Base-by-base conservation (phyloP, 53 echinoderm and acorn worm species). In the Holothuria scabra region DNA sequence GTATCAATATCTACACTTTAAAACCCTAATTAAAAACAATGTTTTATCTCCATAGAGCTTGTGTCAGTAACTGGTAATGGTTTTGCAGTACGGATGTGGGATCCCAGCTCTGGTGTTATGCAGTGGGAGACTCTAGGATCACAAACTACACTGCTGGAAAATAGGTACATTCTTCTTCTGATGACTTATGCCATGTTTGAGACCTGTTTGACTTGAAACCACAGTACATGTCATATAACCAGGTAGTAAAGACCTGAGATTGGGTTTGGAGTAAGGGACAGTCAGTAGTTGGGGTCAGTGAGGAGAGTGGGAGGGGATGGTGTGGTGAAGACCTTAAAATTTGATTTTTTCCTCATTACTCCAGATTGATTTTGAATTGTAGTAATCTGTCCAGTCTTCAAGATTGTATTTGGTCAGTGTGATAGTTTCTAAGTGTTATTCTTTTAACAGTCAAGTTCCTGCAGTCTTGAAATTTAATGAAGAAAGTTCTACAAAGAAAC, bases 21-120 rank as follows among this genome's bases (percentile, higher is more conserved):
- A 12, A 64, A 24, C 62, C 20, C 12, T 5, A 12, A 4, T 64
- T 0, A 29, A n/a, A n/a, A n/a, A 31, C 12, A 64, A 64, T 31
- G 5, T 64, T 20, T 23, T 81, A 59, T 18, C 52, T 66, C 44
- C 34, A 4, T 35, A 93, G 94, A 91, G 84, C 81, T 96, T 44
- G 79, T 96, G 18, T 94, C 90, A 11, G 80, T 96, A 24, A 88
- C 97, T 46, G 91, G 89, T 12, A 70, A 90, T 58, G 93, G 97
- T 23, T 85, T 82, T 25, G 30, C 84, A 1, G 76, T 96, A 25
- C 85, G 94, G 31, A 84, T 90, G 10, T 96, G 97, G 97, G 94
- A 94, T 30, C 76, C 94, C 9, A 88, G 87, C 3, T 88, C 92
- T 28, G 97, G 97, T 21, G 86, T 84, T 55, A 41, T 96, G 34